phyloP scores from a whole-genome alignment of 2,888 invertebrate genomes.

The Acrocyrtus sp. region DNA sequence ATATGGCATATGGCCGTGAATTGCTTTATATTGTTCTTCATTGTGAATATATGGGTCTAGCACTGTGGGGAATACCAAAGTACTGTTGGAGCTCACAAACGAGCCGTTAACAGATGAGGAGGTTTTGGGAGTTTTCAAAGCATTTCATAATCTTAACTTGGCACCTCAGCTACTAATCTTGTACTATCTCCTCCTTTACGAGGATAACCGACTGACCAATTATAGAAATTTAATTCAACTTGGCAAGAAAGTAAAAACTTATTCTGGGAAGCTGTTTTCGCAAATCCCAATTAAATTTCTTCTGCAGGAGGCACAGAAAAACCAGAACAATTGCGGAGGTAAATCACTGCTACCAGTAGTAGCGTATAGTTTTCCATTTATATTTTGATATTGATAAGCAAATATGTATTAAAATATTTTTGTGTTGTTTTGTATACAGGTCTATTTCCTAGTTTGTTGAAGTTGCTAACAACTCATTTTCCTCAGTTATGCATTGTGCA shows the following conservation, averaged over 20 bases:
- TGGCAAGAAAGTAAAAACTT: conserved; percentile 78
- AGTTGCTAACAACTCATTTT: conserved; percentile 90
- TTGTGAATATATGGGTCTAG: too few relatives aligned
- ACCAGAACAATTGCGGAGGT: conserved; percentile 86
- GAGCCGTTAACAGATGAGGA: conserved; percentile 92
- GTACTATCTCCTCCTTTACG: conserved; percentile 92
- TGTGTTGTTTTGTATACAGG: conserved; percentile 67
- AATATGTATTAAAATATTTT: neutral
- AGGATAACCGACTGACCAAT: conserved; percentile 79
- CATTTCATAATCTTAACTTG: conserved; percentile 70
- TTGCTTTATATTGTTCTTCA: too few relatives aligned
- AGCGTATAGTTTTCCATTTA: neutral
- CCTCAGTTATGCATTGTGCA: conserved; percentile 95
- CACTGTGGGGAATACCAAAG: conserved; percentile 68
- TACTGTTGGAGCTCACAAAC: conserved; percentile 82
- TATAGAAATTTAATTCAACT: conserved; percentile 62
- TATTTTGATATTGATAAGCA: neutral
- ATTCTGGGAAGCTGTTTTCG: conserved; percentile 86
- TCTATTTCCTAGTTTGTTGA: conserved; percentile 87
- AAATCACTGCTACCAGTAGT: too few relatives aligned
- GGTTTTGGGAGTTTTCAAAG: conserved; percentile 84
- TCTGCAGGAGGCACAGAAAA: conserved; percentile 90
- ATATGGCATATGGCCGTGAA: too few relatives aligned
- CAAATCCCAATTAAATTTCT: conserved; percentile 94
- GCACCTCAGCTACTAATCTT: conserved; percentile 89